A percentile compares a stretch with the other conserved stretches of the same genome.
Evolutionary conservation across 2,113 vertebrate species (phyloP).

Genomic region (Rhea pennata): DNA sequence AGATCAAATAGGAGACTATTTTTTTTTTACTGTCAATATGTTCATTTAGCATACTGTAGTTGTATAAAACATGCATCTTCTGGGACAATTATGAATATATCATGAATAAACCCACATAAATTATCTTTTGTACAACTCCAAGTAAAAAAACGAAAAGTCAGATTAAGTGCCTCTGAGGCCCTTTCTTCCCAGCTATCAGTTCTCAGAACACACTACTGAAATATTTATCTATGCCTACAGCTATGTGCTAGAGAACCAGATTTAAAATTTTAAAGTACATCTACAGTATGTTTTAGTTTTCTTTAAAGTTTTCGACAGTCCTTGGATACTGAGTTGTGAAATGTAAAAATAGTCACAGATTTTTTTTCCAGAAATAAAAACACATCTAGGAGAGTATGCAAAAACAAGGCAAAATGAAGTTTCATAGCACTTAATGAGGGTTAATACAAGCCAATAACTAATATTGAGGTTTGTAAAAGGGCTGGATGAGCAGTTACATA

Average conservation of each 20-base stretch:
- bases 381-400: constrained; percentile 66
- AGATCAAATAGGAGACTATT: constrained; percentile 78
- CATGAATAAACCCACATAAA: constrained; percentile 88
- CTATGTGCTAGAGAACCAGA: constrained; percentile 74
- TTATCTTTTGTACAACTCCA: constrained; percentile 84
- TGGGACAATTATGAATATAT: constrained; percentile 87
- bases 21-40: constrained; percentile 85
- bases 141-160: constrained; percentile 76
- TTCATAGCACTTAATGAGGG: constrained; percentile 79
- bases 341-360: constrained; percentile 82
- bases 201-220: constrained; percentile 77
- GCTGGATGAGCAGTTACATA: constrained; percentile 52
- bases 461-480: constrained; percentile 65
- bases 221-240: constrained; percentile 74
- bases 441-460: constrained; percentile 70
- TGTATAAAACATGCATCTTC: constrained; percentile 89
- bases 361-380: constrained; percentile 76
- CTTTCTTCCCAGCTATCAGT: constrained; percentile 72
- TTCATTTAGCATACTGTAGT: constrained; percentile 83
- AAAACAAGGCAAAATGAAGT: constrained; percentile 79
- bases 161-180: constrained; percentile 76
- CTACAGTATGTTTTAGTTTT: constrained; percentile 83
- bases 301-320: constrained; percentile 74
- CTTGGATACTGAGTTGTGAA: constrained; percentile 76
- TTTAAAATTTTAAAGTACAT: constrained; percentile 84